These are phyloP conservation scores for Micrasema minimum DNA, from an alignment of 1,140 invertebrate species.

Conservation along the genomic window DNA sequence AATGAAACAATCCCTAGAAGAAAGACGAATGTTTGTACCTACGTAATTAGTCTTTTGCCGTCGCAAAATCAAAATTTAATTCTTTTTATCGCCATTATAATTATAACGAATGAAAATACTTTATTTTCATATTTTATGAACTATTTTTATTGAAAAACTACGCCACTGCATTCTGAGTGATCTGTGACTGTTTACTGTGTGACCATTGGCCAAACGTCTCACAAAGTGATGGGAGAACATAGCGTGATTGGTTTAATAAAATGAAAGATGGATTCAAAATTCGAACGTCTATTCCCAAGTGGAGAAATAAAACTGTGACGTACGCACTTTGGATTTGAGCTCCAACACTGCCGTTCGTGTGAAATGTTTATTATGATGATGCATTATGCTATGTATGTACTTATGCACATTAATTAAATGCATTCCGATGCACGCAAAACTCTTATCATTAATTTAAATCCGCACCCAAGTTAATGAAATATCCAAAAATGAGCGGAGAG, in stretches of 20 bases:
- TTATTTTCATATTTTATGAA: no score
- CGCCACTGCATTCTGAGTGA: constrained; percentile 6
- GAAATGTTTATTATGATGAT: no score
- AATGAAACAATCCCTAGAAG: no score
- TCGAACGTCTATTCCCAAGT: constrained; percentile 12
- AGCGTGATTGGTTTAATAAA: constrained; percentile 29
- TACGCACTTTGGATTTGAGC: constrained; percentile 17
- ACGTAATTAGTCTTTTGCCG: no score
- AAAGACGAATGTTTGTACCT: no score
- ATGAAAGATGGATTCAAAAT: constrained; percentile 19
- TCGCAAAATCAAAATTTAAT: no score
- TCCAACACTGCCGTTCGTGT: neutral
- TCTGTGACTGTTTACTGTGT: constrained; percentile 19
- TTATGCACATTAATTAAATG: neutral
- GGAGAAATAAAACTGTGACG: constrained; percentile 11
- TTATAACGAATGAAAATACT: no score
- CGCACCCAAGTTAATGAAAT: no score
- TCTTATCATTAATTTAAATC: no score
- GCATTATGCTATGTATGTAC: no score
- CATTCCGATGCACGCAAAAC: neutral
- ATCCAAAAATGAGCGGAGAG: no score
- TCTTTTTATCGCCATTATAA: no score
- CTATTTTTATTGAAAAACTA: neutral
- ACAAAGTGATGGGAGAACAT: constrained; percentile 13
- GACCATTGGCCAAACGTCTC: constrained; percentile 7